Percentiles rank a stretch among this genome's conserved stretches.
These are phyloP conservation scores for Ditylenchus dipsaci DNA, from an alignment of 1,140 invertebrate species.

Conservation along the genomic window DNA sequence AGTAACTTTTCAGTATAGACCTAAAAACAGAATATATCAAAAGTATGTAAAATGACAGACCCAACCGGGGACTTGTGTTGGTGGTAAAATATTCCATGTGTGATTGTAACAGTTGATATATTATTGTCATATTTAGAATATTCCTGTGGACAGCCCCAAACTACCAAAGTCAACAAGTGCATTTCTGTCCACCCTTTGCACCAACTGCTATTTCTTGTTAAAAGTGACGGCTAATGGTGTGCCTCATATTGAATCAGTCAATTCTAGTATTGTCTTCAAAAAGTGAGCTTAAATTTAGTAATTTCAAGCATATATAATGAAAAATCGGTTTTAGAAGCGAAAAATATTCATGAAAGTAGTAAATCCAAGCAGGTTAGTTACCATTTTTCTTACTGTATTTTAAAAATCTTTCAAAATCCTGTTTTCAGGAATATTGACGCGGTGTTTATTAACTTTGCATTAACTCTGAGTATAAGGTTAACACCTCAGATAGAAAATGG, in stretches of 20 bases:
- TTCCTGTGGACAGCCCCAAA: slow-evolving; percentile 47
- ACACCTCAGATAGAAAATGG: slow-evolving; percentile 51
- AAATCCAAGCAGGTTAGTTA: slow-evolving; percentile 35
- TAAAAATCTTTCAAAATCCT: too few relatives aligned
- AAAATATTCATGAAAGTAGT: slow-evolving; percentile 52
- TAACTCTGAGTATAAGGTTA: slow-evolving; percentile 44
- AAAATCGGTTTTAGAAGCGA: slow-evolving; percentile 41
- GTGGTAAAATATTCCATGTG: too few relatives aligned
- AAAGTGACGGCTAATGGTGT: slow-evolving; percentile 50
- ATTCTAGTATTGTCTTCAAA: slow-evolving; percentile 44
- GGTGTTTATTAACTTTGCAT: slow-evolving; percentile 48
- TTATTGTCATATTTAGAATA: too few relatives aligned
- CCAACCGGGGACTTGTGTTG: too few relatives aligned
- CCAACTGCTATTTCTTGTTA: slow-evolving; percentile 52
- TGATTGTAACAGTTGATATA: too few relatives aligned
- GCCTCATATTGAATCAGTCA: slow-evolving; percentile 40
- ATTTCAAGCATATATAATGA: slow-evolving; percentile 11
- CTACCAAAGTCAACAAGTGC: slow-evolving; percentile 50
- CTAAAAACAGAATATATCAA: too few relatives aligned
- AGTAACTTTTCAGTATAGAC: too few relatives aligned
- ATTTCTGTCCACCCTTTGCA: slow-evolving; percentile 52
- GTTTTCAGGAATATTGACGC: slow-evolving; percentile 32
- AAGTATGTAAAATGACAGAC: too few relatives aligned
- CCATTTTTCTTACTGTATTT: too few relatives aligned
- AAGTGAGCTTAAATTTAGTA: slow-evolving; percentile 39